phyloP scores from a whole-genome alignment of 2,113 vertebrate species.

The Corythornis cristatus region DNA sequence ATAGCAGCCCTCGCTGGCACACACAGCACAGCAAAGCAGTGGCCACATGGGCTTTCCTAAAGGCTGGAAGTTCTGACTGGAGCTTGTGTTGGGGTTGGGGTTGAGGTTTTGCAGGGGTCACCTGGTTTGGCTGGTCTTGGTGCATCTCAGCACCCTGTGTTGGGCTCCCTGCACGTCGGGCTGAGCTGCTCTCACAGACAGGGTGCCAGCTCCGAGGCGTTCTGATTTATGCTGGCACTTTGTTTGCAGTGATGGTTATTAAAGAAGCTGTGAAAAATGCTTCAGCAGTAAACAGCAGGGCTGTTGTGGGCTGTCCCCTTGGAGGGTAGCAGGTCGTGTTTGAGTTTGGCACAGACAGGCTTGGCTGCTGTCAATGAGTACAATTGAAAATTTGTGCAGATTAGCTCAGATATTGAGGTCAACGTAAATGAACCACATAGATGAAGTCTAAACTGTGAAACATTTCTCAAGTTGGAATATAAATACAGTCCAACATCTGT shows the following conservation, averaged over 20 bases:
- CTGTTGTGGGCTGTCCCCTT: neutral
- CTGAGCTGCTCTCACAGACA: neutral
- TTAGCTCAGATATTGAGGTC: neutral
- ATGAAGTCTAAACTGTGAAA: neutral
- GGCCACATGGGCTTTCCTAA: fast-evolving
- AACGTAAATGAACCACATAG: neutral
- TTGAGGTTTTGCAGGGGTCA: neutral
- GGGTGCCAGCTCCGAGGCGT: neutral
- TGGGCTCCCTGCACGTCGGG: fast-evolving
- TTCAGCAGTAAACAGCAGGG: neutral
- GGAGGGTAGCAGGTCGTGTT: neutral
- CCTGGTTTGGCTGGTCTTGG: neutral
- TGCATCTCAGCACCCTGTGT: neutral
- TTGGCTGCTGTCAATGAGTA: neutral
- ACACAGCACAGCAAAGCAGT: neutral
- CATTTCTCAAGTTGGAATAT: neutral
- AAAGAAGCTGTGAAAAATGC: neutral
- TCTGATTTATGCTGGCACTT: neutral
- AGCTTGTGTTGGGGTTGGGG: neutral
- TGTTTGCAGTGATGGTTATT: neutral
- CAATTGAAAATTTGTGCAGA: neutral
- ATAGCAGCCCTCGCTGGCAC: fast-evolving
- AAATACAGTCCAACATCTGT: neutral
- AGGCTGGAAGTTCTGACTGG: fast-evolving
- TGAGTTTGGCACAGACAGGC: neutral